Evolutionary conservation across 1,140 invertebrate species (phyloP).

Genomic region (Neomicropteryx cornuta): DNA sequence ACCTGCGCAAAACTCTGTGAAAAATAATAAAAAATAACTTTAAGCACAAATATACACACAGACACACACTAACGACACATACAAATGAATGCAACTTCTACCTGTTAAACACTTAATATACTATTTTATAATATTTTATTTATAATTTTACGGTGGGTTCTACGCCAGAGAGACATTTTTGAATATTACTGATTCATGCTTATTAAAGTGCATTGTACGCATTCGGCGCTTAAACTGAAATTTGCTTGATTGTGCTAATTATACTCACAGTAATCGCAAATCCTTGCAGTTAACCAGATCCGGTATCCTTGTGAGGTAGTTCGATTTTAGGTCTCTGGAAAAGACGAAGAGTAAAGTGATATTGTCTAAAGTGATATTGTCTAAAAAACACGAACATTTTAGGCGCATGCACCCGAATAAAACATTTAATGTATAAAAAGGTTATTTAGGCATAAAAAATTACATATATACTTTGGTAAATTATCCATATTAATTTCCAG

Average conservation of each 20-base stretch:
- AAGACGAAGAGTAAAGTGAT: slow-evolving; percentile 1
- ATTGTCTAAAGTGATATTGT: neutral
- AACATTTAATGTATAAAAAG: neutral
- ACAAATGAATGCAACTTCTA: too few species aligned
- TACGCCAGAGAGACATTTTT: slow-evolving; percentile 4
- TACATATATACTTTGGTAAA: neutral
- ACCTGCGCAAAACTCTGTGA: too few species aligned
- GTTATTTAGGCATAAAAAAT: neutral
- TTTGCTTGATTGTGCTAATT: slow-evolving; percentile 2
- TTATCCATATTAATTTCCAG: neutral
- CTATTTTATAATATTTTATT: slow-evolving; percentile 3
- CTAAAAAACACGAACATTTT: neutral
- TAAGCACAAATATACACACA: too few species aligned
- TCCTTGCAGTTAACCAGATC: slow-evolving; percentile 61
- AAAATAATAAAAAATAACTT: too few species aligned
- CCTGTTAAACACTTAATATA: neutral
- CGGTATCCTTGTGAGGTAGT: slow-evolving; percentile 59
- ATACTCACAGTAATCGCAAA: slow-evolving; percentile 79
- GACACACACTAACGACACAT: too few species aligned
- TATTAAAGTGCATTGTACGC: neutral
- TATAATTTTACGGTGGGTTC: too few species aligned
- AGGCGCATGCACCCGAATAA: too few species aligned
- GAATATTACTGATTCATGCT: slow-evolving; percentile 5
- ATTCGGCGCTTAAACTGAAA: neutral
- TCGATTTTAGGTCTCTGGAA: slow-evolving; percentile 76